These are phyloP conservation scores for Elanoides forficatus DNA, from an alignment of 2,113 vertebrate species.

Conservation along the genomic window DNA sequence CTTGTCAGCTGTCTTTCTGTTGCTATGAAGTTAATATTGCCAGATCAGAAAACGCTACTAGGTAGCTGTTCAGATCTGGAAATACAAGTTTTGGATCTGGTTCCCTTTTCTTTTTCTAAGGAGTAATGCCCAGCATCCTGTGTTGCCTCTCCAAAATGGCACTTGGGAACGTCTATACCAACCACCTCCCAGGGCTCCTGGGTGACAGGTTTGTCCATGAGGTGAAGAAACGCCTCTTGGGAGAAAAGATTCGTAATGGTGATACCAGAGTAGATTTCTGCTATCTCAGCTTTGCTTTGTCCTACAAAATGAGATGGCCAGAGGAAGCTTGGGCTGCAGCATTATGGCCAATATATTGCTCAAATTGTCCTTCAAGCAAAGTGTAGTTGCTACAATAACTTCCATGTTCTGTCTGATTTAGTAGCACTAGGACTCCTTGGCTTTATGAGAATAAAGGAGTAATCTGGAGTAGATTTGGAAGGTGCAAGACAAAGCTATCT, in stretches of 20 bases:
- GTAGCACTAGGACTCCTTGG: neutral
- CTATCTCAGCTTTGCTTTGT: neutral
- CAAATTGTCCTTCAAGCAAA: neutral
- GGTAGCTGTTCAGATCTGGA: neutral
- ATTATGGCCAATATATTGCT: neutral
- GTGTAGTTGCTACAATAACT: neutral
- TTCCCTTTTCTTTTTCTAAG: neutral
- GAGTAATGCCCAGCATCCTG: rapidly evolving
- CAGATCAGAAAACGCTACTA: neutral
- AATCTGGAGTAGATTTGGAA: neutral
- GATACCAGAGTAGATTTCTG: neutral
- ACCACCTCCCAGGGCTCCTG: too few relatives aligned
- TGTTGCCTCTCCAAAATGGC: neutral
- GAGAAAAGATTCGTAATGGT: neutral
- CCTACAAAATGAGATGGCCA: neutral
- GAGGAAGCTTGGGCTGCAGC: neutral
- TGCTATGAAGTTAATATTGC: neutral
- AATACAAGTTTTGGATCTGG: neutral
- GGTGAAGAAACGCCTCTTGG: neutral
- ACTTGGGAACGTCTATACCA: neutral
- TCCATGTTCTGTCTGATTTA: neutral
- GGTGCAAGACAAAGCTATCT: neutral
- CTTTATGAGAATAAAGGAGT: neutral
- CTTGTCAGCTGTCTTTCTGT: neutral
- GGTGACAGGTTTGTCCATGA: neutral